Evolutionary conservation across 2,888 invertebrate genomes (phyloP), one percentile per base, ranked within the genome.

Genomic region (Cancer borealis): DNA sequence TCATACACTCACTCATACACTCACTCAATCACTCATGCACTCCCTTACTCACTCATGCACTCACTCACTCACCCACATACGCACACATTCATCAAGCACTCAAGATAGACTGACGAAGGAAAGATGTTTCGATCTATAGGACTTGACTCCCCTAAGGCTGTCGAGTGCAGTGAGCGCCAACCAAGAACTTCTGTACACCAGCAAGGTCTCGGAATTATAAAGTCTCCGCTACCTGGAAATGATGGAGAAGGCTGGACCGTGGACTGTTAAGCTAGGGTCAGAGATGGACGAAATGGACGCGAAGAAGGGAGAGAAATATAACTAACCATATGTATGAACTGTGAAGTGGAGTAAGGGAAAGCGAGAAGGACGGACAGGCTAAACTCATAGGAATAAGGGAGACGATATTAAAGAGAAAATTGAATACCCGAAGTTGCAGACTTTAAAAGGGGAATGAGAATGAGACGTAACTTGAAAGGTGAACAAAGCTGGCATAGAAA

Each of bases 171-270:
- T 79, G 26, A 79, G 73, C 73, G 60, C 60, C 21, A 60, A 3
- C 60, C 73, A 79, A 79, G 84, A 84, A 84, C 39, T 17, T 84
- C 66, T 39, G 84, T 39, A 84, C 39, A 39, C 84, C 84, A 84
- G 1, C 39, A 84, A 39, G 84, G n/a, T 17, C n/a, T 84, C 84
- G 30, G 39, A 39, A 39, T 84, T 84, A 39, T 30, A 84, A 84
- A 84, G 84, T 84, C 84, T 12, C 14, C 39, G 84, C 30, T 84
- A 84, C 84, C 84, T 84, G 84, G 84, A 39, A 84, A 30, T 30
- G 84, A 84, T 26, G 26, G 26, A 4, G 21, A 17, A 21, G 21
- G 0, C 73, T 47, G 47, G 47, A 10, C 89, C 47, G 21, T 26
- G 47, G 46, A 49, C 47, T 47, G 47, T n/a, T 47, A 45, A 39